Percentiles rank a stretch among this genome's conserved stretches.
Conservation (phyloP, 2,888 invertebrate genomes). For the Drosophila eohydei region DNA sequence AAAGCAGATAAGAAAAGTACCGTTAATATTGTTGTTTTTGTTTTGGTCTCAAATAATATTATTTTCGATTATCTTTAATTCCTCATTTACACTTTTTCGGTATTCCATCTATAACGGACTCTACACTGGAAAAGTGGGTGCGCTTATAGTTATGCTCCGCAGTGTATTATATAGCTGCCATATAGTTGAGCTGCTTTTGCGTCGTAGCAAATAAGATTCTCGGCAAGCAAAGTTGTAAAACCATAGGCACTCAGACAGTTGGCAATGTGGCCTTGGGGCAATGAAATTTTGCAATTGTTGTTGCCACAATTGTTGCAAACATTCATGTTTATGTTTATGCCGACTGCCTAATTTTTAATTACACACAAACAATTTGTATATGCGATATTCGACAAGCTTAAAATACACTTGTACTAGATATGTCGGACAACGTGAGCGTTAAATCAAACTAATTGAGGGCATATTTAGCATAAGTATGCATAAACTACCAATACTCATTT, state of each 20-base stretch:
- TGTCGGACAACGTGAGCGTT: neutral
- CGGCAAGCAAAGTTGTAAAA: conserved; percentile 48
- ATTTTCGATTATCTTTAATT: too few relatives aligned
- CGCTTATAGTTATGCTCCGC: too few relatives aligned
- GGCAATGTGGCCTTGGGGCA: conserved; percentile 10
- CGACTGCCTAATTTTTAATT: conserved; percentile 23
- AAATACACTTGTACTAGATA: conserved; percentile 13
- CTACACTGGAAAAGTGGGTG: too few relatives aligned
- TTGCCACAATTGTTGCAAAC: conserved; percentile 48
- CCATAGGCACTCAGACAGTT: conserved; percentile 57
- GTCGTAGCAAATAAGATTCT: conserved; percentile 55
- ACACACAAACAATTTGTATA: conserved; percentile 4
- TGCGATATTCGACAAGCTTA: neutral
- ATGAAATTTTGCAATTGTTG: conserved; percentile 56
- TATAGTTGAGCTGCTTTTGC: conserved; percentile 61
- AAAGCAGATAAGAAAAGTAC: too few relatives aligned
- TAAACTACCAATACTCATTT: conserved; percentile 19
- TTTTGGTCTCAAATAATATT: too few relatives aligned
- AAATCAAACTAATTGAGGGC: conserved; percentile 48
- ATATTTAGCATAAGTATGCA: conserved; percentile 42
- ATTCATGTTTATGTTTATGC: conserved; percentile 16
- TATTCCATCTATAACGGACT: too few relatives aligned
- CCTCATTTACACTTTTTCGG: too few relatives aligned
- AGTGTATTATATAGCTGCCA: conserved; percentile 50
- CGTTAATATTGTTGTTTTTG: too few relatives aligned